Evolutionary conservation across 1,140 invertebrate species (phyloP).

Genomic region (Centruroides vittatus): DNA sequence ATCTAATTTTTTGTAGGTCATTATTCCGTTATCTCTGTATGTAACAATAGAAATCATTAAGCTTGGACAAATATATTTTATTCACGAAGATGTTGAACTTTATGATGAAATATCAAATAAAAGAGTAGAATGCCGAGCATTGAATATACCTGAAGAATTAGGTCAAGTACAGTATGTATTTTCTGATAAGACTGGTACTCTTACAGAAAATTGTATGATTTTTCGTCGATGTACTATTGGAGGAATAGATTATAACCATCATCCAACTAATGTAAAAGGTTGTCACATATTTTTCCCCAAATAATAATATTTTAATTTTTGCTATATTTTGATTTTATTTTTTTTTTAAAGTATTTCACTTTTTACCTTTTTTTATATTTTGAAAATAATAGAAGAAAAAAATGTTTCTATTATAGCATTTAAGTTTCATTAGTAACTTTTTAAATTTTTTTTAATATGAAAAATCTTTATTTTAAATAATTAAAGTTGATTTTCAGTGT

Average conservation of each 20-base stretch:
- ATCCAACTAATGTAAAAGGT: slow-evolving; percentile 32
- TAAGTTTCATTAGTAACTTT: no score
- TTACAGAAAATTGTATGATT: slow-evolving; percentile 96
- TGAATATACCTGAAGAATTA: slow-evolving; percentile 94
- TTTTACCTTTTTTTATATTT: no score
- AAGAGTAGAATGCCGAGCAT: slow-evolving; percentile 78
- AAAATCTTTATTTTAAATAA: no score
- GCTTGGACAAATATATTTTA: slow-evolving; percentile 88
- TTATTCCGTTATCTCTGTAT: slow-evolving; percentile 94
- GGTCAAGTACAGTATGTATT: slow-evolving; percentile 94
- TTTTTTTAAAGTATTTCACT: not conserved
- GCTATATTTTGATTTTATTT: not conserved
- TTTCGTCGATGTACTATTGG: slow-evolving; percentile 78
- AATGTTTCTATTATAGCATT: no score
- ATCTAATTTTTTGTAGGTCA: slow-evolving; percentile 43
- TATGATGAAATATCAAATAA: slow-evolving; percentile 71
- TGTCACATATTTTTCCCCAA: not conserved
- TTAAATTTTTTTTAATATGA: no score
- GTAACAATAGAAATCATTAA: slow-evolving; percentile 96
- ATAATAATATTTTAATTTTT: not conserved
- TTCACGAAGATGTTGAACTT: slow-evolving; percentile 74
- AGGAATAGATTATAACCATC: slow-evolving; percentile 76
- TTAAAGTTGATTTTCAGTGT: no score
- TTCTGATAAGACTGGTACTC: slow-evolving; percentile 93
- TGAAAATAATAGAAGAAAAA: no score